Base-by-base conservation (phyloP, 1,140 invertebrate species). In the Neotoxoptera formosana region DNA sequence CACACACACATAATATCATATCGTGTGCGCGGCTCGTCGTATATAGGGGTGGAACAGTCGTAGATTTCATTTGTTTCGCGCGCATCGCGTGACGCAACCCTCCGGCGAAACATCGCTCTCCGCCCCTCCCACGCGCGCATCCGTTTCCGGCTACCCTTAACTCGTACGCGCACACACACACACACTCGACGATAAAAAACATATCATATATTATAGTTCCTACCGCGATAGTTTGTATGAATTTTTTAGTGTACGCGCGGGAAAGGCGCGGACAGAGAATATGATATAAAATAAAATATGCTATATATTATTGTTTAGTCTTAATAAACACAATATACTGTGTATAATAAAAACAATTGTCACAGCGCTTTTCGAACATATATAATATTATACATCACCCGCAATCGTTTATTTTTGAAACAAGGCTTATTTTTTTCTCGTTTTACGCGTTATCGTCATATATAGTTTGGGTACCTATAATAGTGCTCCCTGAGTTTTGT, bases 31-130 rank as follows among this genome's bases (percentile, higher is more conserved):
- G 45, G 14, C 86, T n/a, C 23, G 17, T 14, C 60, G 56, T 7
- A 48, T 53, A 48, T 51, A 36, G 48, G 87, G 87, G 87, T n/a
- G 48, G 45, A 48, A 76, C 60, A 30, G 25, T 14, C 76, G 81
- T 83, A 48, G 76, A 92, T 92, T 92, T 92, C 90, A 91, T 91
- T 91, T 91, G 90, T 91, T 81, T 91, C 17, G 60, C 60, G 60
- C 90, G 11, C 36, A 51, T 83, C 30, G 91, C 91, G 91, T 92
- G 76, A 91, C 76, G n/a, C 60, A 9, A 48, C 91, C 81, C 81
- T 90, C 21, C 23, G 23, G 67, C 34, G n/a, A n/a, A 81, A 92
- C 67, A 53, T 48, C 41, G 21, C 47, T 48, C 41, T 9, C 47
- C 2, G 48, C 34, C 88, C 51, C 51, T 60, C 88, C 53, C 88